Percentiles rank a stretch among this genome's conserved stretches.
phyloP scores from a whole-genome alignment of 2,888 invertebrate species.

The Anticlea derivata region DNA sequence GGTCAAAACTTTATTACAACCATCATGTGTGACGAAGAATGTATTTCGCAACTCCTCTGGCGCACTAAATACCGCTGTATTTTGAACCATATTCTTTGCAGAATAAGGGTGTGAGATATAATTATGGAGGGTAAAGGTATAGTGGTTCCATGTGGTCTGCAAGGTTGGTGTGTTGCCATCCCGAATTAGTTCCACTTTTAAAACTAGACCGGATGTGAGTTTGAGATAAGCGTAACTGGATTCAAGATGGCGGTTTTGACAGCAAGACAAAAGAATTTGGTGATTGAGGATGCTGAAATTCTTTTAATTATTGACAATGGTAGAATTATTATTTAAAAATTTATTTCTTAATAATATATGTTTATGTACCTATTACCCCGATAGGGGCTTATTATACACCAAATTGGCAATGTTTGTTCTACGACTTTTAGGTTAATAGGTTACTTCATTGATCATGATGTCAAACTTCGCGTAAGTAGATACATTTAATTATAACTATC shows the following conservation, averaged over 20 bases:
- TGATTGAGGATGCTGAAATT: not conserved
- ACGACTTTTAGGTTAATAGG: no score
- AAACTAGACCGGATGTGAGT: slow-evolving; percentile 62
- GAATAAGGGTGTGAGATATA: not conserved
- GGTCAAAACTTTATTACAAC: slow-evolving; percentile 29
- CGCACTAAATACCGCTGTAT: not conserved
- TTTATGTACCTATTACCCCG: no score
- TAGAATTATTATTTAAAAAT: no score
- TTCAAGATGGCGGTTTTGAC: slow-evolving; percentile 38
- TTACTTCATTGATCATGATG: no score
- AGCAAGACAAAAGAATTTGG: slow-evolving; percentile 25
- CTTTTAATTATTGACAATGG: no score
- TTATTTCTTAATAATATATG: no score
- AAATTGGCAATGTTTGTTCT: no score
- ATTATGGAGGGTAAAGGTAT: not conserved
- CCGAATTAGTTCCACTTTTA: slow-evolving; percentile 64
- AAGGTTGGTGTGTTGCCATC: slow-evolving; percentile 44
- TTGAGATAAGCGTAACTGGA: slow-evolving; percentile 15
- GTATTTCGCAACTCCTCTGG: slow-evolving; percentile 43
- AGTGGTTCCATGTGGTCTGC: slow-evolving; percentile 7
- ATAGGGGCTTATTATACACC: no score
- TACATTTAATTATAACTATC: no score
- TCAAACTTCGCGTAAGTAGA: no score
- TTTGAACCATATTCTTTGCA: slow-evolving; percentile 11
- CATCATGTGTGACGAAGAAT: slow-evolving; percentile 59